phyloP scores from a whole-genome alignment of 2,888 invertebrate species.

The Eugnorisma glareosa region DNA sequence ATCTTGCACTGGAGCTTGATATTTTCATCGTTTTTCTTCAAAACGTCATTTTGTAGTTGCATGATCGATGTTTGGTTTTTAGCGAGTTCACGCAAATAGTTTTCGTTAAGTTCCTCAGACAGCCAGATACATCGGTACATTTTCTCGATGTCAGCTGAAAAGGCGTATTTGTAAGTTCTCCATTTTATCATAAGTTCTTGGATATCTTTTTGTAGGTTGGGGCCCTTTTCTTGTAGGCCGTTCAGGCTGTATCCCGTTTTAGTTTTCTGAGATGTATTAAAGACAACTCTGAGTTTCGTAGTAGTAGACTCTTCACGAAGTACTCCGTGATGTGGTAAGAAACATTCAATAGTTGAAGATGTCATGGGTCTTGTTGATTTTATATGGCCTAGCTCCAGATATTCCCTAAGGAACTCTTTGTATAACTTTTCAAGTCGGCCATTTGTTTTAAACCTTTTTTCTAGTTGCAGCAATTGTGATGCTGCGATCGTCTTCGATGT shows the following conservation, averaged over 20 bases:
- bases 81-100: neutral
- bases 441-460: neutral
- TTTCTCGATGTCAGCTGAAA: neutral
- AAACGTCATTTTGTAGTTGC: constrained; percentile 9
- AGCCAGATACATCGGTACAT: constrained; percentile 1
- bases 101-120: neutral
- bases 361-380: too few relatives aligned
- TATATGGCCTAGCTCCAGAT: neutral
- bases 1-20: too few relatives aligned
- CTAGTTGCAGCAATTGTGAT: neutral
- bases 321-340: too few relatives aligned
- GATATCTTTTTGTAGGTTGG: neutral
- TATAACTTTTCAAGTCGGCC: neutral
- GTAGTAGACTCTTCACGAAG: too few relatives aligned
- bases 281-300: neutral
- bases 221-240: neutral
- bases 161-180: neutral
- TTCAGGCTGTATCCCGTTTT: neutral
- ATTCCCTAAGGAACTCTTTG: neutral
- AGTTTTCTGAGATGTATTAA: too few relatives aligned
- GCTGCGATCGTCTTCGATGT: neutral
- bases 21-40: constrained; percentile 2
- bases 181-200: neutral
- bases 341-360: too few relatives aligned
- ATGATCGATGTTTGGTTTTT: neutral